Evolutionary conservation across 1,140 invertebrate species (phyloP).

Genomic region (Achatina immaculata): DNA sequence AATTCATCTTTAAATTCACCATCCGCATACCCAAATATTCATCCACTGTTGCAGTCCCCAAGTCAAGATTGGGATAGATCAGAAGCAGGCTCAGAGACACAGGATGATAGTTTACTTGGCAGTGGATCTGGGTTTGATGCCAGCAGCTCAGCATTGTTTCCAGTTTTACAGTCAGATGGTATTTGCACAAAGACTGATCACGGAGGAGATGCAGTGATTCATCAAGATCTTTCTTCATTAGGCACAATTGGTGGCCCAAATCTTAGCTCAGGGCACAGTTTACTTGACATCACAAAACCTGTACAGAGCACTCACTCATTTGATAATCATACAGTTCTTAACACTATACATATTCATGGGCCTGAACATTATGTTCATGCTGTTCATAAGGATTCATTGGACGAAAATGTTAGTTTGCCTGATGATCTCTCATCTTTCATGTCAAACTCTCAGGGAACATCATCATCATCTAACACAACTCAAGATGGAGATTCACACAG

Average conservation of each 20-base stretch:
- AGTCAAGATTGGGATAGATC: slow-evolving; percentile 50
- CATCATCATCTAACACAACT: slow-evolving; percentile 19
- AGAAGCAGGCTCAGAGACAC: slow-evolving; percentile 47
- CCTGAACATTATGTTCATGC: slow-evolving; percentile 9
- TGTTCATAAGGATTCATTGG: slow-evolving; percentile 10
- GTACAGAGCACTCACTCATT: not conserved
- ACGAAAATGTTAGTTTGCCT: slow-evolving; percentile 7
- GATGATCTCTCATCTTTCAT: slow-evolving; percentile 37
- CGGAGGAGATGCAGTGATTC: not conserved
- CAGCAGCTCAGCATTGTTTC: slow-evolving; percentile 24
- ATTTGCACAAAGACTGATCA: slow-evolving; percentile 25
- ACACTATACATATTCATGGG: slow-evolving; percentile 6
- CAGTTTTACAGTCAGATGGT: slow-evolving; percentile 9
- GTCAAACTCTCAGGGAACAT: slow-evolving; percentile 32
- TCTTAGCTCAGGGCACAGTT: not conserved
- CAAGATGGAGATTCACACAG: slow-evolving; percentile 34
- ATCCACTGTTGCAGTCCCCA: slow-evolving; percentile 45
- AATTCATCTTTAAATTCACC: slow-evolving; percentile 31
- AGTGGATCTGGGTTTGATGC: slow-evolving; percentile 5
- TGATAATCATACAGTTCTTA: slow-evolving; percentile 3
- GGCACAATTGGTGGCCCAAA: not conserved
- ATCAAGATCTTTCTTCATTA: slow-evolving; percentile 10
- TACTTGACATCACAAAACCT: slow-evolving; percentile 19
- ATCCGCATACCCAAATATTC: slow-evolving; percentile 33
- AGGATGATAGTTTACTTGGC: slow-evolving; percentile 38